A percentile compares a stretch with the other conserved stretches of the same genome.
Evolutionary conservation across 2,797 vertebrate genomes (phyloP).

Genomic region (Platalea minor): DNA sequence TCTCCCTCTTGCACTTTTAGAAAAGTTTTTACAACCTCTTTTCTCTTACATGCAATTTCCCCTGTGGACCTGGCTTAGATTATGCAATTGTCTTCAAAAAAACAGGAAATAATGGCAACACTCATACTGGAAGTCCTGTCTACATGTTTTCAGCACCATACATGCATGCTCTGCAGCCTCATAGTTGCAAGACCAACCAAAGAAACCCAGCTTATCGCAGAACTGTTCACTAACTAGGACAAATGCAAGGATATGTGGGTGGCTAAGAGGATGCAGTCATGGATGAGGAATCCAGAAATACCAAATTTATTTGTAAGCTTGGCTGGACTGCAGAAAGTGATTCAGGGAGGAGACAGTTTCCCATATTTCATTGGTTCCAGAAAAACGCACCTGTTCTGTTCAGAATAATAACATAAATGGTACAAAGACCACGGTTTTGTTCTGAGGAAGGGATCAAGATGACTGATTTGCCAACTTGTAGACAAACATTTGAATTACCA

Average conservation of each 20-base stretch:
- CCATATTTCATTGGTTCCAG: background rate
- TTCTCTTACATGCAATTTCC: background rate
- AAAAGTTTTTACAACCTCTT: background rate
- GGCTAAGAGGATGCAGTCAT: background rate
- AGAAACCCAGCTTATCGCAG: background rate
- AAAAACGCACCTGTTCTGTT: background rate
- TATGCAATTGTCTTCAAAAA: background rate
- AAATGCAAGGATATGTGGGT: background rate
- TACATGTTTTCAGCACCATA: background rate
- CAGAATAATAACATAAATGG: background rate
- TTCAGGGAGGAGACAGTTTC: background rate
- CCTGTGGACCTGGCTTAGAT: background rate
- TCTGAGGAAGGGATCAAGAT: background rate
- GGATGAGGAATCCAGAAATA: background rate
- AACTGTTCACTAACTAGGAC: background rate
- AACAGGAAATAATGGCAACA: background rate
- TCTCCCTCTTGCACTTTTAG: background rate
- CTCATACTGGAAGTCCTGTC: background rate
- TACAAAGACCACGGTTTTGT: background rate
- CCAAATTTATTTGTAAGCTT: background rate
- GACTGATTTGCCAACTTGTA: background rate
- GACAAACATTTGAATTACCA: background rate
- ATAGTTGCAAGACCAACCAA: rapidly evolving
- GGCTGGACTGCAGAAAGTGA: background rate
- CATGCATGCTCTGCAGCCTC: background rate